These are phyloP conservation scores for Diplogasteroides magnus DNA, from an alignment of 1,140 invertebrate genomes.

Conservation along the genomic window DNA sequence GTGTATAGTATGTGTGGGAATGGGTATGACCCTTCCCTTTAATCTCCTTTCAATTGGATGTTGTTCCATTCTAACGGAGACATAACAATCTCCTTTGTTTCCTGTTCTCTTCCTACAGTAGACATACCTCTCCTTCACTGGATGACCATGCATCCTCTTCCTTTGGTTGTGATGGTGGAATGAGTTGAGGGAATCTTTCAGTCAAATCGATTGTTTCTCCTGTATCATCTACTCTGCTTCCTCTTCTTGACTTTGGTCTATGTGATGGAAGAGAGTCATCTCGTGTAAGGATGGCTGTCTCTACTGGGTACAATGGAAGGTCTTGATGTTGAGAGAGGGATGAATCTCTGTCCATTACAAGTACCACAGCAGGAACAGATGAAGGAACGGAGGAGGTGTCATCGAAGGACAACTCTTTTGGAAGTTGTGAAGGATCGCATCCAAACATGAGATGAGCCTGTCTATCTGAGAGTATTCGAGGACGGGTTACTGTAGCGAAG, in stretches of 20 bases:
- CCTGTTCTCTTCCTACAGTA: background rate
- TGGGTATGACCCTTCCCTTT: too few species aligned
- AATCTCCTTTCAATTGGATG: too few species aligned
- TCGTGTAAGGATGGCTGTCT: background rate
- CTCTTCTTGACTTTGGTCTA: constrained; percentile 21
- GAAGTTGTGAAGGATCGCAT: constrained; percentile 47
- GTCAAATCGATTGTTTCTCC: background rate
- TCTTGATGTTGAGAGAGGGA: constrained; percentile 1
- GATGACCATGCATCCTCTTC: constrained; percentile 18
- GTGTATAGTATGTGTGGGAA: background rate
- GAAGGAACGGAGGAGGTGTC: constrained; percentile 2
- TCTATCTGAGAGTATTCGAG: constrained; percentile 13
- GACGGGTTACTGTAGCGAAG: background rate
- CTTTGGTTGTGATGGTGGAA: background rate
- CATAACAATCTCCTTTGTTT: too few species aligned
- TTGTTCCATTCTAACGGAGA: too few species aligned
- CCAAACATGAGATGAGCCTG: constrained; percentile 41
- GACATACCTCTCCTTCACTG: constrained; percentile 22
- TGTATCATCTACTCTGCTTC: constrained; percentile 22
- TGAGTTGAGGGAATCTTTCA: background rate
- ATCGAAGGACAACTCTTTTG: constrained; percentile 33
- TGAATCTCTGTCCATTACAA: constrained; percentile 10
- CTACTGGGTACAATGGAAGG: background rate
- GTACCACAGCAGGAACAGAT: constrained; percentile 3
- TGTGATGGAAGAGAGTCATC: constrained; percentile 7